These are phyloP conservation scores for Palythoa heliodiscus DNA, from an alignment of 92 coral and sea anemone species.

Conservation along the genomic window DNA sequence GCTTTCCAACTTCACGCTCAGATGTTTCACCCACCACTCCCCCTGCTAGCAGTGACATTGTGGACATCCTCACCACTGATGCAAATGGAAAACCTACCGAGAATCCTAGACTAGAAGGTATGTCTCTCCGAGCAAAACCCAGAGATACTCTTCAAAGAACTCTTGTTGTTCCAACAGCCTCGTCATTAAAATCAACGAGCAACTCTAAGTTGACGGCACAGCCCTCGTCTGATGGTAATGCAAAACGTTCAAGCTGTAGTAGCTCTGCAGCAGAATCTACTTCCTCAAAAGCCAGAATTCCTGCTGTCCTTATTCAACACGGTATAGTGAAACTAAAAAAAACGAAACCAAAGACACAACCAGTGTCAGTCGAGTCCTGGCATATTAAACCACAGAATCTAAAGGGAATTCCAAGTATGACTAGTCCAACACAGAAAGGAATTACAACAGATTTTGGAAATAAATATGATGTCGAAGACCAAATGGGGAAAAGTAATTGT, in stretches of 20 bases:
- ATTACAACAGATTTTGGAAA: not conserved
- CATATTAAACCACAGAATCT: not conserved
- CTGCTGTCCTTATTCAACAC: conserved; percentile 43
- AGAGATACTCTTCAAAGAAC: conserved; percentile 24
- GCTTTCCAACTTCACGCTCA: conserved; percentile 7
- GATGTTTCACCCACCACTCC: not conserved
- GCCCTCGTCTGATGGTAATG: not conserved
- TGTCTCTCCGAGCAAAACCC: conserved; percentile 5
- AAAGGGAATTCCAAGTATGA: not conserved
- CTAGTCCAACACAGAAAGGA: not conserved
- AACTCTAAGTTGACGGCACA: not conserved
- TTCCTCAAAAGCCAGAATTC: conserved; percentile 20
- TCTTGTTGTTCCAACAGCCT: conserved; percentile 29
- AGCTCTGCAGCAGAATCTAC: not conserved
- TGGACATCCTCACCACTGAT: not conserved
- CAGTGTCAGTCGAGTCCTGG: not conserved
- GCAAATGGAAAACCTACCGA: conserved; percentile 20
- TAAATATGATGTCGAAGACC: not conserved
- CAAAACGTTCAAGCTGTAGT: not conserved
- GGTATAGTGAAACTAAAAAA: conserved; percentile 35
- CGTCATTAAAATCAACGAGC: conserved; percentile 3
- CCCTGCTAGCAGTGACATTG: not conserved
- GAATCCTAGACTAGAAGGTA: conserved; percentile 31
- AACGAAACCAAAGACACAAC: not conserved
- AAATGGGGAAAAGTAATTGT: not conserved